Conservation (phyloP, 2,113 vertebrate genomes). For the Galbula dea region DNA sequence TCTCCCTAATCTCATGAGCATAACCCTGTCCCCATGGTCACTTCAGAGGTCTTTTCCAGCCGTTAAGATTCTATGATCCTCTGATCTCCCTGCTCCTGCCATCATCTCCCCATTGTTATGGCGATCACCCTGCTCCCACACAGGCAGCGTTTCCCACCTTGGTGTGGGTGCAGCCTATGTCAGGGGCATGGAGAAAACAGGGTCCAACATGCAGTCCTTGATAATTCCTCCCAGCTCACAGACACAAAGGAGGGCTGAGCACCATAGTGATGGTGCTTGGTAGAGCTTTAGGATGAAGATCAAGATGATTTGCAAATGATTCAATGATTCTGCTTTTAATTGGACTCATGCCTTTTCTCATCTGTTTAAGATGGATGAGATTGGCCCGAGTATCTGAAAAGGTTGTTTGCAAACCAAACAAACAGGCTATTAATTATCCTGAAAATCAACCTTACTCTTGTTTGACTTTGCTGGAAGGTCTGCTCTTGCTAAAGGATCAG, state of each 20-base stretch:
- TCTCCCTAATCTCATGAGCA: neutral
- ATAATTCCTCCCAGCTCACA: neutral
- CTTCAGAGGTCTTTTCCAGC: too few species aligned
- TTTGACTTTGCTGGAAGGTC: neutral
- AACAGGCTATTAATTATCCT: neutral
- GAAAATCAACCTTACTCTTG: neutral
- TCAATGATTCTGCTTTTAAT: neutral
- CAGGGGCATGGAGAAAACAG: too few species aligned
- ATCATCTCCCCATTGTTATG: accelerated
- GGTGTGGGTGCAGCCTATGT: too few species aligned
- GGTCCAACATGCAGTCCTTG: too few species aligned
- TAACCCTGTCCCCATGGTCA: neutral
- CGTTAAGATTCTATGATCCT: too few species aligned
- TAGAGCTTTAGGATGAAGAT: neutral
- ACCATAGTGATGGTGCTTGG: accelerated
- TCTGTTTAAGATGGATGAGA: neutral
- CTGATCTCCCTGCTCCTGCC: neutral
- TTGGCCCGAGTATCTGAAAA: neutral
- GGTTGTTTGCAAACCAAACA: constrained; percentile 19
- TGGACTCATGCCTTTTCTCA: neutral
- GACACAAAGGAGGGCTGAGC: neutral
- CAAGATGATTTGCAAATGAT: constrained; percentile 18
- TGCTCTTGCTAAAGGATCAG: neutral
- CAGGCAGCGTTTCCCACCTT: too few species aligned
- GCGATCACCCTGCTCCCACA: too few species aligned